These are phyloP conservation scores for Syrista parreyssii DNA, from an alignment of 2,888 invertebrate genomes.

Conservation along the genomic window DNA sequence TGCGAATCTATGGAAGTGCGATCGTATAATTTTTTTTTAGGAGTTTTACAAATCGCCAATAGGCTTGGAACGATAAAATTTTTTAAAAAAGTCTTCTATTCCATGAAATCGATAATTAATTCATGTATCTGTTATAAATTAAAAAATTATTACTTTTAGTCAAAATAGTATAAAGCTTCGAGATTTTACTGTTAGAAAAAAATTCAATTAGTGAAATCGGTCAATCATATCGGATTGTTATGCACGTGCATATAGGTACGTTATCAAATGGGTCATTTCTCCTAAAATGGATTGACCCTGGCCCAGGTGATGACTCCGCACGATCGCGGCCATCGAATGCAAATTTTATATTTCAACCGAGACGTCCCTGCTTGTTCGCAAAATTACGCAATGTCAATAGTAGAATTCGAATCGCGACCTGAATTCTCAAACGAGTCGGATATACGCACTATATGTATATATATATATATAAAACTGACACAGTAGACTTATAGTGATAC, in stretches of 20 bases:
- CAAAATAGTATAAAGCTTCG: neutral
- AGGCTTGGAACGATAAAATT: neutral
- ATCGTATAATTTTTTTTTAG: neutral
- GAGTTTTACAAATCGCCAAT: neutral
- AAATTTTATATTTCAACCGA: neutral
- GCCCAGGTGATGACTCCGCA: neutral
- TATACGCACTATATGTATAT: no score
- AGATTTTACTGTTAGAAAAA: neutral
- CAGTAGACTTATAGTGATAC: no score
- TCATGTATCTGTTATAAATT: neutral
- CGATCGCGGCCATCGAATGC: neutral
- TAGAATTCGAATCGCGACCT: neutral
- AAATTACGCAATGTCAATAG: neutral
- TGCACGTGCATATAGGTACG: neutral
- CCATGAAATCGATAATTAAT: neutral
- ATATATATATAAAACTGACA: no score
- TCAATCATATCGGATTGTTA: neutral
- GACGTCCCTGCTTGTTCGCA: neutral
- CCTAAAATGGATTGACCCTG: neutral
- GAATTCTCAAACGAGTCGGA: neutral
- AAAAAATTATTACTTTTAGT: neutral
- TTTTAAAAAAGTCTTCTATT: neutral
- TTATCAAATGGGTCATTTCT: neutral
- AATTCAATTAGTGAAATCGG: neutral
- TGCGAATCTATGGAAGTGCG: neutral